Percentiles rank a stretch among this genome's conserved stretches.
Evolutionary conservation across 2,113 vertebrate genomes (phyloP).

Genomic region (Lota lota): DNA sequence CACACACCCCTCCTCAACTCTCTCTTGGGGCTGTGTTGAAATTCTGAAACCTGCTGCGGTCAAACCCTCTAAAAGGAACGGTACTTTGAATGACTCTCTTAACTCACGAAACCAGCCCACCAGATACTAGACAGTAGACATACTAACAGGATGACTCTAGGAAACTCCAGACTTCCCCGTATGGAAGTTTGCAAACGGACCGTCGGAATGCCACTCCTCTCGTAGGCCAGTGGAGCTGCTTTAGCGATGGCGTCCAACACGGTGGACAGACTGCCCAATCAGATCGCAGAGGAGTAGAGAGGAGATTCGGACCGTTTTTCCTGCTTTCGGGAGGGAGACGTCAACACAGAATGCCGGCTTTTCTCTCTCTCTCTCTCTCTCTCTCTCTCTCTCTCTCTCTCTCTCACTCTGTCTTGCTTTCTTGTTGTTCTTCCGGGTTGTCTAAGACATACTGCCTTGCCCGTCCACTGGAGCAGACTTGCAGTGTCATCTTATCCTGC

Average conservation of each 20-base stretch:
- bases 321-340: neutral
- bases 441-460: no score
- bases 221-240: constrained; percentile 31
- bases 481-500: no score
- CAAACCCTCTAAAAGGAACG: constrained; percentile 58
- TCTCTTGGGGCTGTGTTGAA: constrained; percentile 84
- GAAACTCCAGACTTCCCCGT: no score
- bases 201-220: constrained; percentile 13
- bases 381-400: no score
- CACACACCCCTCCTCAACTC: constrained; percentile 35
- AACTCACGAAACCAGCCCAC: constrained; percentile 35
- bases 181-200: neutral
- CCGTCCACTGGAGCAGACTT: no score
- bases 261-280: constrained; percentile 16
- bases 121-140: constrained; percentile 20
- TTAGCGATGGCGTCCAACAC: constrained; percentile 11
- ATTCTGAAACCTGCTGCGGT: constrained; percentile 77
- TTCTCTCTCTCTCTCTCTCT: no score
- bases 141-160: no score
- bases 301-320: constrained; percentile 22
- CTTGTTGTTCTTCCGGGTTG: no score
- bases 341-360: no score
- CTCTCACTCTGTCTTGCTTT: no score
- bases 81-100: constrained; percentile 51
- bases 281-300: constrained; percentile 25